Evolutionary conservation across 2,797 vertebrate species (phyloP).

Genomic region (Luscinia luscinia): DNA sequence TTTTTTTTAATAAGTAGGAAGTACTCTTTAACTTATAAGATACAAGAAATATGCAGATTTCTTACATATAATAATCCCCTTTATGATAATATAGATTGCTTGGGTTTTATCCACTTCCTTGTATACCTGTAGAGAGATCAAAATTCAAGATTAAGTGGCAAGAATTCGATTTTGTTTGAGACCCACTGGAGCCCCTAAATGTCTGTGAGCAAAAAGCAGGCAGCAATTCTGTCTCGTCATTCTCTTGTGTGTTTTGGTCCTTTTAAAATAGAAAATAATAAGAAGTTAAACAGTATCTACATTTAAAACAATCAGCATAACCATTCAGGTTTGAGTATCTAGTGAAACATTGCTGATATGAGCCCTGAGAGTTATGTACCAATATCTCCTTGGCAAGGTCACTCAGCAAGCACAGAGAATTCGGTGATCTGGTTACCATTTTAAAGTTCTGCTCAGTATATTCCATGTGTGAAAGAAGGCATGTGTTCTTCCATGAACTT

Average conservation of each 20-base stretch:
- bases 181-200: fast-evolving
- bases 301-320: neutral
- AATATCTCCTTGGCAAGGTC: neutral
- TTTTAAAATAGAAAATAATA: neutral
- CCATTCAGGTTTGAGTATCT: neutral
- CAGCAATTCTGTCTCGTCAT: neutral
- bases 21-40: neutral
- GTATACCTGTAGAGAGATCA: neutral
- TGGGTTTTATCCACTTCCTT: neutral
- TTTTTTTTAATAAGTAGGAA: neutral
- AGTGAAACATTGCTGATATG: neutral
- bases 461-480: neutral
- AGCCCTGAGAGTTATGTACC: neutral
- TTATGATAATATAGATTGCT: neutral
- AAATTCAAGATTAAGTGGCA: neutral
- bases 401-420: neutral
- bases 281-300: no score
- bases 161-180: neutral
- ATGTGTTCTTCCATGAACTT: neutral
- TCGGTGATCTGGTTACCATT: neutral
- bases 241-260: neutral
- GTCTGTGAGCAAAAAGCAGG: neutral
- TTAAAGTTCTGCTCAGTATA: neutral
- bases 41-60: neutral
- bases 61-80: neutral